Conservation (phyloP, 1,140 invertebrate genomes). For the Sitobion miscanthi region DNA sequence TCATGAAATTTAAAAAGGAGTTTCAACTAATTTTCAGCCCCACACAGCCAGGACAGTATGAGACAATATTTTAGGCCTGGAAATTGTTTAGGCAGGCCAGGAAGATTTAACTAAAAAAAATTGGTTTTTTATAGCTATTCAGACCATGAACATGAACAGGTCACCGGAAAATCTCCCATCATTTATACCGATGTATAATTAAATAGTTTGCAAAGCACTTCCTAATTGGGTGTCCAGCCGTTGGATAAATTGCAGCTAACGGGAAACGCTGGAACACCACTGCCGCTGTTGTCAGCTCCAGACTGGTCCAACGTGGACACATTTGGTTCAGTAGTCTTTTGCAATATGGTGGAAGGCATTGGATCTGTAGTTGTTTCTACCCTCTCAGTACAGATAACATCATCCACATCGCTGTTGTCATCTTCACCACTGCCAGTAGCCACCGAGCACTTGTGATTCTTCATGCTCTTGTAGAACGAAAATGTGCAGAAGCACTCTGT, state of each 20-base stretch:
- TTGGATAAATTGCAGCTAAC: too few species aligned
- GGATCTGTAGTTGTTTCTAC: background rate
- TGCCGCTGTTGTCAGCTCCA: background rate
- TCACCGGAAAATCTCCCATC: too few species aligned
- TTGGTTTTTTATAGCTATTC: too few species aligned
- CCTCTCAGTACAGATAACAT: rapidly evolving
- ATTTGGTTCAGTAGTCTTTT: background rate
- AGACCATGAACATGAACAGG: too few species aligned
- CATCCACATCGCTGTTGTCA: too few species aligned
- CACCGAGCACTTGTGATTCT: conserved; percentile 46
- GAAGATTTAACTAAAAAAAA: too few species aligned
- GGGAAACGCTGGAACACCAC: background rate
- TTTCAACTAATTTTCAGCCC: background rate
- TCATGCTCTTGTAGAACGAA: conserved; percentile 54
- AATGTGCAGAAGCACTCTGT: conserved; percentile 31
- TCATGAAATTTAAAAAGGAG: background rate
- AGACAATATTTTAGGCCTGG: too few species aligned
- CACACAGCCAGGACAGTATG: background rate
- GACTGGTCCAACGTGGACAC: background rate
- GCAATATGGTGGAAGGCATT: background rate
- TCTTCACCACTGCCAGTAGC: background rate
- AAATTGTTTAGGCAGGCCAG: too few species aligned
- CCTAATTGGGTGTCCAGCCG: background rate
- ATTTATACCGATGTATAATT: background rate
- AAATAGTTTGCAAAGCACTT: background rate